phyloP scores from a whole-genome alignment of 2,888 invertebrate genomes.

The Epistrophe grossulariae region DNA sequence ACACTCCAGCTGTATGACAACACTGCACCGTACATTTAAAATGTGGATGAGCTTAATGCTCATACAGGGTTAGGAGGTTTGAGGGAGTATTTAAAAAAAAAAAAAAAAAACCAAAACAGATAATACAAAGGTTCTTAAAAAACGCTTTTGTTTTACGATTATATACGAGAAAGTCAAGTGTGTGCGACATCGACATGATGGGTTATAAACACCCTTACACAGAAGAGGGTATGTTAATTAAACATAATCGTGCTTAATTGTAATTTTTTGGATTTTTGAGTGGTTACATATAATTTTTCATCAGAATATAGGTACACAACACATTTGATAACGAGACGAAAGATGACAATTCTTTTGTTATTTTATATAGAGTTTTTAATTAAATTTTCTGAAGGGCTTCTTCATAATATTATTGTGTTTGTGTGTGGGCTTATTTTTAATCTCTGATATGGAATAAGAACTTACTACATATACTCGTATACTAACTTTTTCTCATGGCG shows the following conservation, averaged over 20 bases:
- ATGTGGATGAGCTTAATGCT: not conserved
- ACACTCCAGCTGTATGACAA: slow-evolving; percentile 2
- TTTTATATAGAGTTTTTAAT: slow-evolving; percentile 65
- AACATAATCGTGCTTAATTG: slow-evolving; percentile 74
- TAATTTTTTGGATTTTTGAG: slow-evolving; percentile 69
- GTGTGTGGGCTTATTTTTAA: not conserved
- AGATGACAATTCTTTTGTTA: slow-evolving; percentile 53
- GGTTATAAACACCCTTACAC: slow-evolving; percentile 51
- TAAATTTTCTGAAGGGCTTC: slow-evolving; percentile 43
- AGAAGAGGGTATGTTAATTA: slow-evolving; percentile 64
- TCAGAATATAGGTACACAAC: slow-evolving; percentile 43
- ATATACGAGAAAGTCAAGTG: slow-evolving; percentile 42
- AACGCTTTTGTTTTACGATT: slow-evolving; percentile 39
- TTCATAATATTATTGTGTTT: not conserved
- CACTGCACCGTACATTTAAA: slow-evolving; percentile 6
- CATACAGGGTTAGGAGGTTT: not conserved
- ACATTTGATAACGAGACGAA: slow-evolving; percentile 50
- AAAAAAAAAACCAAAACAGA: slow-evolving; percentile 40
- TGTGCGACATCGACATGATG: slow-evolving; percentile 26
- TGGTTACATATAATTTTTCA: slow-evolving; percentile 59
- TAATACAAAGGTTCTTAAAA: slow-evolving; percentile 28
- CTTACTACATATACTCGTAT: not conserved
- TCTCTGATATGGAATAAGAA: not conserved
- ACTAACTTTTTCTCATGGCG: not conserved
- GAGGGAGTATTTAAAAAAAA: slow-evolving; percentile 21